phyloP scores from a whole-genome alignment of 2,797 vertebrate genomes.

The Poliocrania exsul region DNA sequence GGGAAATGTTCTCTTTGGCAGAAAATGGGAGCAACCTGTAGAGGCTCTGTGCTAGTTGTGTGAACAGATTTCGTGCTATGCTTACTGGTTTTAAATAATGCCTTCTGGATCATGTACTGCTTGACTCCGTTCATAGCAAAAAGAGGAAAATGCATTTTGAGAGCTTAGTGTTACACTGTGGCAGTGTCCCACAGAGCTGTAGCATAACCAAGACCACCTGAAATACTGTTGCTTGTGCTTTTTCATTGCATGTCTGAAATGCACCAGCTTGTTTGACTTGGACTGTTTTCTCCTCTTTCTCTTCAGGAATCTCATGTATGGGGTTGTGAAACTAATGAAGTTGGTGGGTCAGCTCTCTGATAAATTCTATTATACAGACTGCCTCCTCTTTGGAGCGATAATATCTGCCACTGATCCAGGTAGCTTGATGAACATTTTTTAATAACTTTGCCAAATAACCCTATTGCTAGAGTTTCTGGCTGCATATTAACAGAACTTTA shows the following conservation, averaged over 20 bases:
- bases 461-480: background rate
- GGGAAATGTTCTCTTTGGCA: background rate
- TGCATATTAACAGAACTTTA: background rate
- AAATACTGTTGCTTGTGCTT: background rate
- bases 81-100: background rate
- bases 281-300: background rate
- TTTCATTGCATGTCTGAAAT: background rate
- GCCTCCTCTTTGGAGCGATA: slow-evolving; percentile 95
- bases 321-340: slow-evolving; percentile 96
- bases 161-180: background rate
- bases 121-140: background rate
- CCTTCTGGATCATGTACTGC: background rate
- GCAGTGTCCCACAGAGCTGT: background rate
- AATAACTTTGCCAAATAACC: background rate
- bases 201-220: background rate
- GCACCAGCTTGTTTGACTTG: background rate
- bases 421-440: slow-evolving; percentile 52
- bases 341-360: slow-evolving; percentile 89
- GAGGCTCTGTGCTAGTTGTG: background rate
- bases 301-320: slow-evolving; percentile 95
- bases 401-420: slow-evolving; percentile 98
- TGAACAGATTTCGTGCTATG: background rate
- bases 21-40: background rate
- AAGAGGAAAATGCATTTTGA: background rate
- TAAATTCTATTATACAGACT: slow-evolving; percentile 98